Evolutionary conservation across 2,113 vertebrate species (phyloP), one percentile per base, ranked within the genome.

Genomic region (Grantiella picta): DNA sequence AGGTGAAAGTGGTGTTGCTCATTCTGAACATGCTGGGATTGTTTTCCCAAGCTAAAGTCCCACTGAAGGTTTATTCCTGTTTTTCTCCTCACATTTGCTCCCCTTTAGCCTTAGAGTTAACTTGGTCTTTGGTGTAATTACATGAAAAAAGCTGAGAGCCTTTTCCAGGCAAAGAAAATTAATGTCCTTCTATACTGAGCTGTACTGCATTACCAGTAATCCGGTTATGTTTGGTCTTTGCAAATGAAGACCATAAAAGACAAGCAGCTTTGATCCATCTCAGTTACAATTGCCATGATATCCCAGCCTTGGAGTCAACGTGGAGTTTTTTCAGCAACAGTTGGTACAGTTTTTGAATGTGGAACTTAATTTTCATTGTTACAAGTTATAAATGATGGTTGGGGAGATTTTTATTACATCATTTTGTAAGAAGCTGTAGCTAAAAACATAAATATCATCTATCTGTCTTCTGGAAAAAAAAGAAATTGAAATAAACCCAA

Each of bases 221-320:
- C 45, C 2, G 2, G 70, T 89, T 93, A 78, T 81, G 75, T 54
- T 83, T 0, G 5, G 40, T 94, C 52, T 81, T 94, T 84, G 72
- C 72, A 82, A 84, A 86, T 82, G 80, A 78, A 91, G 66, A 75
- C 72, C 29, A 44, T 89, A 71, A 81, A 95, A 86, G 69, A 78
- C n/a, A 52, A 86, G 36, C 47, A 94, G 40, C 86, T 90, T 95
- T 91, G 80, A 81, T 90, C 64, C 59, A 14, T 89, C 80, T 91
- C 65, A 36, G 73, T 86, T 93, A 49, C 44, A 71, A 23, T n/a
- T 70, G 68, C 53, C 12, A 18, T 59, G 35, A 81, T 76, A 94
- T 77, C 42, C 27, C 24, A 35, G 89, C 47, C n/a, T 86, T 73
- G 44, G 70, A 92, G 24, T 71, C 52, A 56, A 2, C 0, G 5